Evolutionary conservation across 92 coral and sea anemone genomes (phyloP).

Genomic region (Siderastrea siderea): DNA sequence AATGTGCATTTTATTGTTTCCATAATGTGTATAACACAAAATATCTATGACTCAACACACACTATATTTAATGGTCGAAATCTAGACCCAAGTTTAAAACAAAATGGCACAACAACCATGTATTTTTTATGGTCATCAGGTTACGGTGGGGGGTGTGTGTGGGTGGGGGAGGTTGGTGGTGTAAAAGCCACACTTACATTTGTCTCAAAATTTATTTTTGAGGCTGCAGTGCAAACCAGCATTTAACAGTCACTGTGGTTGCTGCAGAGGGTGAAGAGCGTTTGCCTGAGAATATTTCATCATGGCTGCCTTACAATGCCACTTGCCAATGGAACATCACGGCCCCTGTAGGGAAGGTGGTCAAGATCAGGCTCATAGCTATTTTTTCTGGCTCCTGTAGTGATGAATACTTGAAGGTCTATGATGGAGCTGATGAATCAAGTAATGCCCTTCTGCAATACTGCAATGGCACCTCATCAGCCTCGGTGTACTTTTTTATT

Average conservation of each 20-base stretch:
- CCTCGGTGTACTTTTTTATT: neutral
- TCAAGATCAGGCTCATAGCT: neutral
- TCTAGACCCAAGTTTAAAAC: too few relatives aligned
- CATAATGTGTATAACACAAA: too few relatives aligned
- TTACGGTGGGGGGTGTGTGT: too few relatives aligned
- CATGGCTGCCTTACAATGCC: slow-evolving; percentile 4
- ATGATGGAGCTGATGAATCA: slow-evolving; percentile 45
- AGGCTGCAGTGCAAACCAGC: slow-evolving; percentile 39
- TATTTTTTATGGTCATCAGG: too few relatives aligned
- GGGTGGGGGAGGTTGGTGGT: too few relatives aligned
- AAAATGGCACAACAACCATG: too few relatives aligned
- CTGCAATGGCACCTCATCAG: neutral
- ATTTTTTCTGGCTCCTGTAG: neutral
- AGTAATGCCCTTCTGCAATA: slow-evolving; percentile 28
- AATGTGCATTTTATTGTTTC: too few relatives aligned
- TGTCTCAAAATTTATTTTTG: neutral
- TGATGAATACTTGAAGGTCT: slow-evolving; percentile 33
- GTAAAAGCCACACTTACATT: too few relatives aligned
- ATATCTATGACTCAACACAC: too few relatives aligned
- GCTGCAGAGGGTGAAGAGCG: neutral
- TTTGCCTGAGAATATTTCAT: neutral
- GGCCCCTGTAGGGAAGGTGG: slow-evolving; percentile 56
- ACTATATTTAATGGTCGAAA: too few relatives aligned
- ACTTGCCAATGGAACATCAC: slow-evolving; percentile 71
- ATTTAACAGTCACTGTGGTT: neutral